phyloP scores from a whole-genome alignment of 2,888 invertebrate species.

The Orchestes rusci region DNA sequence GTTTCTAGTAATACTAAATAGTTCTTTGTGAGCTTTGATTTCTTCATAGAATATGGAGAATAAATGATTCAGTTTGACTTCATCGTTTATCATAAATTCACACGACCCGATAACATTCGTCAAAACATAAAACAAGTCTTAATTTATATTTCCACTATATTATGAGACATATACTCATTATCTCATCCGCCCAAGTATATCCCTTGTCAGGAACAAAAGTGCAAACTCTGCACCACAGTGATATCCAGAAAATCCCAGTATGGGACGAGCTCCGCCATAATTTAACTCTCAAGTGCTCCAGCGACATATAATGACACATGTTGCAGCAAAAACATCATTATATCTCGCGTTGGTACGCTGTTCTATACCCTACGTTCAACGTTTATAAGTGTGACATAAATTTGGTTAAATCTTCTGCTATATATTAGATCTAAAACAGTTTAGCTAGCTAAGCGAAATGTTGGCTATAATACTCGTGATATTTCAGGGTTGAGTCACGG shows the following conservation, averaged over 20 bases:
- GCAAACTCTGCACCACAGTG: constrained; percentile 24
- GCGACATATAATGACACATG: constrained; percentile 19
- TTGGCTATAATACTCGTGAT: too few species aligned
- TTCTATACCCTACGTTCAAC: constrained; percentile 15
- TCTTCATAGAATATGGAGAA: too few species aligned
- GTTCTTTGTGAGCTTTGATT: too few species aligned
- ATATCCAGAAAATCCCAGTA: constrained; percentile 8
- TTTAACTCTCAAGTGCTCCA: constrained; percentile 14
- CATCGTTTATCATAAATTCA: too few species aligned
- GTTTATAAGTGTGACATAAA: constrained; percentile 18
- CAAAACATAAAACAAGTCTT: too few species aligned
- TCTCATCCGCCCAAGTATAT: too few species aligned
- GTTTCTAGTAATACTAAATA: too few species aligned
- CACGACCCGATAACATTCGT: too few species aligned
- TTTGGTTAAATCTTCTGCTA: constrained; percentile 15
- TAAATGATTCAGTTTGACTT: too few species aligned
- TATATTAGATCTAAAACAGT: constrained; percentile 15
- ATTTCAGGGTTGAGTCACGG: too few species aligned
- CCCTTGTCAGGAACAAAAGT: constrained; percentile 21
- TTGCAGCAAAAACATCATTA: constrained; percentile 19
- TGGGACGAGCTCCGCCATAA: constrained; percentile 6
- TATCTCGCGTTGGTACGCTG: constrained; percentile 10
- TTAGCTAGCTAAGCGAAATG: constrained; percentile 11
- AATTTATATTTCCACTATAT: too few species aligned
- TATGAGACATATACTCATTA: too few species aligned